phyloP scores from a whole-genome alignment of 2,113 vertebrate species.

The Gopherus evgoodei region DNA sequence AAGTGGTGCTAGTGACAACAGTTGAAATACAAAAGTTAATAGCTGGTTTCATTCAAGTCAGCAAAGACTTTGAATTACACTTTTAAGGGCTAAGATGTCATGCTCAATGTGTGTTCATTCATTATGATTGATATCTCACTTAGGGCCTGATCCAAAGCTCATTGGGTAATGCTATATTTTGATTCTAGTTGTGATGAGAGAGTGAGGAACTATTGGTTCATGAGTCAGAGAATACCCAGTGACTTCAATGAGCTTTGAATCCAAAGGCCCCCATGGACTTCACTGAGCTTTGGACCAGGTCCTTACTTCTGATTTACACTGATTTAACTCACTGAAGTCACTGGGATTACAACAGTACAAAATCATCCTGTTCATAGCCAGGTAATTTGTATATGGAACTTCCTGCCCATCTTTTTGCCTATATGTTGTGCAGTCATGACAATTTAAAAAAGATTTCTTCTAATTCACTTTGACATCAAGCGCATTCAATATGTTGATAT shows the following conservation, averaged over 20 bases:
- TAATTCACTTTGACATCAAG: conserved; percentile 53
- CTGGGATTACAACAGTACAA: background rate
- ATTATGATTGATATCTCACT: background rate
- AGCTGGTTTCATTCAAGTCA: background rate
- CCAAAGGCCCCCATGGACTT: background rate
- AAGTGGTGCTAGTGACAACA: background rate
- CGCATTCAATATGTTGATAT: background rate
- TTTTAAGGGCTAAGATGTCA: background rate
- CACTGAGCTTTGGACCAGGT: background rate
- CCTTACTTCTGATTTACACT: background rate
- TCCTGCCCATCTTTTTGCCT: background rate
- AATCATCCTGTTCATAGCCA: background rate
- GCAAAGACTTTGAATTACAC: background rate
- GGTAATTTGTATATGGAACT: background rate
- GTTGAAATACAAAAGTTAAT: background rate
- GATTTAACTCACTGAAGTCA: background rate
- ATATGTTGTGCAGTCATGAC: background rate
- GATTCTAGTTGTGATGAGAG: background rate
- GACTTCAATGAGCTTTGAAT: background rate
- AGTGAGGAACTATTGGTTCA: background rate
- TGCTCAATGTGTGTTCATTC: background rate
- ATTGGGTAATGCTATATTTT: background rate
- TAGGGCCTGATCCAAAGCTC: background rate
- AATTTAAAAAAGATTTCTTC: conserved; percentile 37
- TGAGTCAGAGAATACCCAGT: background rate